phyloP scores from a whole-genome alignment of 2,888 invertebrate genomes.

The Meiosimyza platycephala region DNA sequence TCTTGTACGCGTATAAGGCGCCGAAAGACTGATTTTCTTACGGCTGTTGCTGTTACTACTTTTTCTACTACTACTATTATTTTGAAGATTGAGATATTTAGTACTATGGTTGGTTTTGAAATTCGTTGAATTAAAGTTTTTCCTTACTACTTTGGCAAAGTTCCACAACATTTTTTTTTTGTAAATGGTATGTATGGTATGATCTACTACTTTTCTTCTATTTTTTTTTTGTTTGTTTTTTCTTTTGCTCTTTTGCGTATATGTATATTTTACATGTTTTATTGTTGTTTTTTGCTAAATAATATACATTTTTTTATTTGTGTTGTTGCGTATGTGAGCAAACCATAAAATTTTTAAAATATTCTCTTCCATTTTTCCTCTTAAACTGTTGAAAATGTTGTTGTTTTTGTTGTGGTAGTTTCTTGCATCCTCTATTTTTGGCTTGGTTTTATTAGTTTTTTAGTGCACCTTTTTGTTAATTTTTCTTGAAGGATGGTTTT shows the following conservation, averaged over 20 bases:
- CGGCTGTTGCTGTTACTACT: slow-evolving; percentile 1
- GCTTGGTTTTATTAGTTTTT: too few relatives aligned
- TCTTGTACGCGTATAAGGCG: slow-evolving; percentile 1
- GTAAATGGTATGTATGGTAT: background rate
- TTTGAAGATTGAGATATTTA: background rate
- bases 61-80: slow-evolving; percentile 25
- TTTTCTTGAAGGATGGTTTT: background rate
- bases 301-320: background rate
- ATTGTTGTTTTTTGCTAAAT: slow-evolving; percentile 24
- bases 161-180: slow-evolving; percentile 33
- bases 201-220: background rate
- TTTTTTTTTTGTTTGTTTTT: background rate
- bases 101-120: slow-evolving; percentile 24
- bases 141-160: slow-evolving; percentile 36
- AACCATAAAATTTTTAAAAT: background rate
- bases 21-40: background rate
- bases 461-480: background rate
- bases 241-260: background rate
- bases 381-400: background rate
- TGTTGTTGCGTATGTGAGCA: background rate
- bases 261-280: background rate
- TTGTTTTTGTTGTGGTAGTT: slow-evolving; percentile 5
- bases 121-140: slow-evolving; percentile 38
- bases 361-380: background rate
- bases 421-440: background rate